These are phyloP conservation scores for Siniperca obscura DNA, from an alignment of 2,797 vertebrate genomes.

Conservation along the genomic window DNA sequence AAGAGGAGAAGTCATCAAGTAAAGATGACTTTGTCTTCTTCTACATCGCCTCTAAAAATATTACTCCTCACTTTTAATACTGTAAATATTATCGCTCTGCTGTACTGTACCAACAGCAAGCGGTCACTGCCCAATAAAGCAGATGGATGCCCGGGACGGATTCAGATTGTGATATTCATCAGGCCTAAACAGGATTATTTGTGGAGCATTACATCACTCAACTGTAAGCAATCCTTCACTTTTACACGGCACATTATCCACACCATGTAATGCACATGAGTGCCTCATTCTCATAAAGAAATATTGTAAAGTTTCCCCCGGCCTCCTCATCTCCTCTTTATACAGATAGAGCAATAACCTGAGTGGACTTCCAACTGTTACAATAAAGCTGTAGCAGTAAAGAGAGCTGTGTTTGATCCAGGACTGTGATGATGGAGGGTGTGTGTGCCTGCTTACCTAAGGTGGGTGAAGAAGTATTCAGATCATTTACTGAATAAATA, in stretches of 20 bases:
- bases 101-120: constrained; percentile 23
- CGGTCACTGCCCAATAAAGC: constrained; percentile 41
- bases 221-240: constrained; percentile 58
- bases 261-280: constrained; percentile 67
- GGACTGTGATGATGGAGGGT: background rate
- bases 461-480: background rate
- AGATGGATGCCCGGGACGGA: constrained; percentile 25
- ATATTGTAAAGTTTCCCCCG: constrained; percentile 58
- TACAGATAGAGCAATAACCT: constrained; percentile 66
- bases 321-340: constrained; percentile 45
- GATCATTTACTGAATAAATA: background rate
- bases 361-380: constrained; percentile 62
- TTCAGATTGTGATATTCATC: constrained; percentile 46
- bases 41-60: constrained; percentile 35
- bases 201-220: constrained; percentile 60
- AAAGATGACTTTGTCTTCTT: constrained; percentile 24
- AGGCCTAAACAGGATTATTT: constrained; percentile 52
- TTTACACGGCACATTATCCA: constrained; percentile 66
- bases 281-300: constrained; percentile 66
- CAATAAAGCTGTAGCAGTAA: constrained; percentile 51
- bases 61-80: constrained; percentile 35
- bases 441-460: background rate
- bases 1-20: constrained; percentile 25
- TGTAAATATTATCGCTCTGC: constrained; percentile 12
- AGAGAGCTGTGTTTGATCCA: constrained; percentile 27